Evolutionary conservation across 2,797 vertebrate species (phyloP).

Genomic region (Anisognathus igniventris): DNA sequence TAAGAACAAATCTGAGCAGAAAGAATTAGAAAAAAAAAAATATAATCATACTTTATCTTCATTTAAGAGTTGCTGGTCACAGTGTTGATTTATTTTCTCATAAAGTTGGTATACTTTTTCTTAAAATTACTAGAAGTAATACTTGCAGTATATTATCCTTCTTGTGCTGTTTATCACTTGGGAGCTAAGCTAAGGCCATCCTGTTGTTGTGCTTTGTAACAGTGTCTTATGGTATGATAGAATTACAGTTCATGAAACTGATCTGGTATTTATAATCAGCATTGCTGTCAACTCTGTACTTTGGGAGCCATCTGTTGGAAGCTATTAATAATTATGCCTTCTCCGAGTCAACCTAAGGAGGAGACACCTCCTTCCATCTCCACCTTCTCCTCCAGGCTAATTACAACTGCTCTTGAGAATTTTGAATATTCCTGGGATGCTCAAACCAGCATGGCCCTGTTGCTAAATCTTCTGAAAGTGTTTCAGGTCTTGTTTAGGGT

Average conservation of each 20-base stretch:
- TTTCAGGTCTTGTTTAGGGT: neutral
- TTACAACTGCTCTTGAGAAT: neutral
- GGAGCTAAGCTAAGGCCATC: neutral
- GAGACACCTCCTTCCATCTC: neutral
- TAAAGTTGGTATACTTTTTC: neutral
- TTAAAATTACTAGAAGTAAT: neutral
- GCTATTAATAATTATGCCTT: neutral
- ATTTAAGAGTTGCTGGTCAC: neutral
- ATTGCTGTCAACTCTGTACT: neutral
- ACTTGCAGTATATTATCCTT: neutral
- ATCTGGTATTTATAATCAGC: neutral
- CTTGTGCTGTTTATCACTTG: neutral
- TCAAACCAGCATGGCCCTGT: neutral
- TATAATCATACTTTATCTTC: neutral
- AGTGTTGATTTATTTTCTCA: neutral
- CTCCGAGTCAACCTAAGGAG: neutral
- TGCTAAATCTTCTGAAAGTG: neutral
- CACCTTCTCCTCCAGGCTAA: neutral
- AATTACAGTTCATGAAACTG: neutral
- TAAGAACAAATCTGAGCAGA: neutral
- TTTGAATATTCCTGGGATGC: neutral
- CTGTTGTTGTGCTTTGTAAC: neutral
- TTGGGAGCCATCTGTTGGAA: neutral
- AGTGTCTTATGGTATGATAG: neutral
- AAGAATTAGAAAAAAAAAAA: neutral